These are phyloP conservation scores for Euura lappo DNA, from an alignment of 1,140 invertebrate species.

Conservation along the genomic window DNA sequence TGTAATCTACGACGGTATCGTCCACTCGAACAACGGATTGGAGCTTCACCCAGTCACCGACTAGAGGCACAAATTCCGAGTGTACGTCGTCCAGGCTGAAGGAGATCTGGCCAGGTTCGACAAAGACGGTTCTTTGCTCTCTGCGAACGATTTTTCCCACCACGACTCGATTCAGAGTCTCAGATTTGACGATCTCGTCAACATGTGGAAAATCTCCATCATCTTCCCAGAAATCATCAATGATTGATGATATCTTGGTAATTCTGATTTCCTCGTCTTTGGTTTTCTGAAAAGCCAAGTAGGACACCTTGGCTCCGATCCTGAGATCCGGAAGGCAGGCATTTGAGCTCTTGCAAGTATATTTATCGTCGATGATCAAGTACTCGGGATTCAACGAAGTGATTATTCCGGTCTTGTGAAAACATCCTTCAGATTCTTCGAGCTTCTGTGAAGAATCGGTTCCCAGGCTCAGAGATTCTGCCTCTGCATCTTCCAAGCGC, in stretches of 20 bases:
- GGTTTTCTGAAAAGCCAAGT: slow-evolving; percentile 36
- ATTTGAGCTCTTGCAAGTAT: slow-evolving; percentile 37
- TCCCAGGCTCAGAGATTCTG: neutral
- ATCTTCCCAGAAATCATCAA: slow-evolving; percentile 38
- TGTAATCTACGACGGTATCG: slow-evolving; percentile 55
- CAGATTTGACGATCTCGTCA: slow-evolving; percentile 14
- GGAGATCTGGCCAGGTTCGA: slow-evolving; percentile 59
- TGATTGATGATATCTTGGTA: slow-evolving; percentile 39
- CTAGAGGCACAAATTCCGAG: slow-evolving; percentile 60
- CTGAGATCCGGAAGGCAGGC: slow-evolving; percentile 28
- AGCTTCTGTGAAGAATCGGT: neutral
- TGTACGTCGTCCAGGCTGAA: slow-evolving; percentile 64
- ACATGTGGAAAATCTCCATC: slow-evolving; percentile 3
- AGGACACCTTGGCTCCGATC: slow-evolving; percentile 44
- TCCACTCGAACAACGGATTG: slow-evolving; percentile 63
- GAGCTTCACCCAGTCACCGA: slow-evolving; percentile 71
- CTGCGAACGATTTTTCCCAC: slow-evolving; percentile 62
- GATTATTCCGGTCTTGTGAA: slow-evolving; percentile 42
- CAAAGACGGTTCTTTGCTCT: slow-evolving; percentile 57
- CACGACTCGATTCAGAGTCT: slow-evolving; percentile 57
- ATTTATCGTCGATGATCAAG: slow-evolving; percentile 46
- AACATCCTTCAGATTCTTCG: slow-evolving; percentile 33
- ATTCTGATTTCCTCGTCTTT: slow-evolving; percentile 39
- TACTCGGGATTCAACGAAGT: slow-evolving; percentile 32
- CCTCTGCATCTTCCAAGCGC: neutral